These are phyloP conservation scores for Euura saliciscinereae DNA, from an alignment of 1,140 invertebrate genomes.

Conservation along the genomic window DNA sequence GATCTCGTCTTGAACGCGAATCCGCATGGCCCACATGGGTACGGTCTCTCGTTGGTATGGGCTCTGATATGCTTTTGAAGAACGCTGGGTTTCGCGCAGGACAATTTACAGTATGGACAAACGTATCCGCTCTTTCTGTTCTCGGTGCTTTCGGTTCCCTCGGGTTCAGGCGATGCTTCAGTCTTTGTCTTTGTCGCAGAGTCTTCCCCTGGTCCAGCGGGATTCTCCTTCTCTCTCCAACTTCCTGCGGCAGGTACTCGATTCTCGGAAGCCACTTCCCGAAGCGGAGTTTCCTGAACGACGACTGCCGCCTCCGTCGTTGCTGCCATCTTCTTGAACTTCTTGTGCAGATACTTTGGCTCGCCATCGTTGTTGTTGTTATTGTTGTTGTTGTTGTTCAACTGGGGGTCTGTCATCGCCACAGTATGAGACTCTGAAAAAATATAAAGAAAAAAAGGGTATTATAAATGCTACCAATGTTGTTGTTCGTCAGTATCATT, in stretches of 20 bases:
- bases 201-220: slow-evolving; percentile 22
- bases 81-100: slow-evolving; percentile 92
- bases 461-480: too few species aligned
- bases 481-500: too few species aligned
- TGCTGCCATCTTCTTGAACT: slow-evolving; percentile 86
- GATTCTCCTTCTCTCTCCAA: slow-evolving; percentile 26
- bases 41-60: slow-evolving; percentile 92
- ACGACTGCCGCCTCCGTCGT: slow-evolving; percentile 46
- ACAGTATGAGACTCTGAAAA: slow-evolving; percentile 47
- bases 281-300: slow-evolving; percentile 32
- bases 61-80: slow-evolving; percentile 91
- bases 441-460: not conserved
- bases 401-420: slow-evolving; percentile 59
- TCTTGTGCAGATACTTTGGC: slow-evolving; percentile 86
- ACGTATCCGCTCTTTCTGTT: slow-evolving; percentile 65
- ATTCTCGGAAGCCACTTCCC: slow-evolving; percentile 47
- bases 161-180: slow-evolving; percentile 29
- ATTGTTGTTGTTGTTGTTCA: slow-evolving; percentile 49
- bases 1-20: slow-evolving; percentile 95
- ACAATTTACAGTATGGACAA: slow-evolving; percentile 86
- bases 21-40: slow-evolving; percentile 86
- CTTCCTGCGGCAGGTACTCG: too few species aligned
- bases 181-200: slow-evolving; percentile 24
- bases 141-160: slow-evolving; percentile 44
- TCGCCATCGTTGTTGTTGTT: slow-evolving; percentile 65